Percentiles rank a stretch among this genome's conserved stretches.
Conservation (phyloP, 64 coral and sea anemone genomes). For the Dendrophyllia cribrosa region DNA sequence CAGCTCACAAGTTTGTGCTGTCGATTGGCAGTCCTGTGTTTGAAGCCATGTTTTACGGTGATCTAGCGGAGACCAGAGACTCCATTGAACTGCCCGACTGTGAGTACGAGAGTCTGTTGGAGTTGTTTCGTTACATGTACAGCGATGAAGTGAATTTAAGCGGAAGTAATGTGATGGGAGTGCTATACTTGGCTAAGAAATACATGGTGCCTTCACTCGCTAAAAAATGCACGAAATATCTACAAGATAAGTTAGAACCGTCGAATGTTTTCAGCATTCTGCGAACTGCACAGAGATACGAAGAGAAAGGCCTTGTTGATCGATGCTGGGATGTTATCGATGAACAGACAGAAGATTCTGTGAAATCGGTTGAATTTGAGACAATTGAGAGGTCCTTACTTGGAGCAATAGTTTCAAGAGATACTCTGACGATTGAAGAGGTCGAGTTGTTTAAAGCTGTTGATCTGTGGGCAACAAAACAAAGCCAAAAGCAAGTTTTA, state of each 20-base stretch:
- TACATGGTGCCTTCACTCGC: slow-evolving; percentile 30
- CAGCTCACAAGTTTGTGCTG: slow-evolving; percentile 37
- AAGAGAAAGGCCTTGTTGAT: not conserved
- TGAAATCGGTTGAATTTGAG: not conserved
- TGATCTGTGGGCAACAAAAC: not conserved
- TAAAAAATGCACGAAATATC: not conserved
- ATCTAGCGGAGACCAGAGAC: not conserved
- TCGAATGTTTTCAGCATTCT: not conserved
- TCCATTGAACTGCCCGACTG: slow-evolving; percentile 20
- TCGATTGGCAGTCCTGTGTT: slow-evolving; percentile 25
- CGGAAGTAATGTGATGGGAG: slow-evolving; percentile 33
- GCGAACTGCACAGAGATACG: not conserved
- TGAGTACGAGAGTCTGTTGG: not conserved
- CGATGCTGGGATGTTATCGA: not conserved
- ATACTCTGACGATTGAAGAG: not conserved
- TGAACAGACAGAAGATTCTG: not conserved
- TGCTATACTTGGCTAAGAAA: slow-evolving; percentile 20
- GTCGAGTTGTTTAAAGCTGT: slow-evolving; percentile 6
- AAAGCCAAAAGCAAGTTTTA: not conserved
- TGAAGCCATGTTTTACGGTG: slow-evolving; percentile 41
- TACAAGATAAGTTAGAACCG: not conserved
- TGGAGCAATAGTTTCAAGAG: not conserved
- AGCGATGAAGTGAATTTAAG: slow-evolving; percentile 22
- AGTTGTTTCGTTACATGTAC: slow-evolving; percentile 16
- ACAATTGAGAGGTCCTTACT: slow-evolving; percentile 21